phyloP scores from a whole-genome alignment of 2,797 vertebrate species.

The Phyllotis vaccarum region DNA sequence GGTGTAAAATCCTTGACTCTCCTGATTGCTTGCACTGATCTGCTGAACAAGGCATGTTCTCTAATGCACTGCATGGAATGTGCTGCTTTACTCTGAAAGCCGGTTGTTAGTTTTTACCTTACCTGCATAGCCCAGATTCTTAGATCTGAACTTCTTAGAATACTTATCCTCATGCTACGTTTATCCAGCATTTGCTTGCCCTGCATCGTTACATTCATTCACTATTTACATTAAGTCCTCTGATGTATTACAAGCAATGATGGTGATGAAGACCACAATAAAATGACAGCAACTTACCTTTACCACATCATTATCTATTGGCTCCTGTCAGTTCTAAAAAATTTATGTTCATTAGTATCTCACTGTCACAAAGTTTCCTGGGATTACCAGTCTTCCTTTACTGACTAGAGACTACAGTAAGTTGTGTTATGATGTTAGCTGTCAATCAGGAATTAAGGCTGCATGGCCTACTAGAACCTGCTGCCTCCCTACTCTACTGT shows the following conservation, averaged over 20 bases:
- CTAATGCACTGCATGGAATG: neutral
- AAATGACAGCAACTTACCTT: neutral
- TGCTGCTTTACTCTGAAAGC: neutral
- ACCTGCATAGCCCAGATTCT: neutral
- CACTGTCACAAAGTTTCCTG: neutral
- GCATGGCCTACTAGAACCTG: neutral
- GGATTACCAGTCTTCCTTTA: neutral
- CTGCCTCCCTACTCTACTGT: fast-evolving
- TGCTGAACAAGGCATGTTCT: neutral
- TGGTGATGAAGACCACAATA: neutral
- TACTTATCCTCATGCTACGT: neutral
- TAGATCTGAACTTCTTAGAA: neutral
- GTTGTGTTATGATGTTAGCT: neutral
- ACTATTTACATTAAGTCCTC: neutral
- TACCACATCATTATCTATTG: neutral
- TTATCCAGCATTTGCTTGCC: neutral
- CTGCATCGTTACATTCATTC: neutral
- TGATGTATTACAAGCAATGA: neutral
- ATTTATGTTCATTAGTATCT: neutral
- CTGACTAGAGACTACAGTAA: conserved; percentile 4
- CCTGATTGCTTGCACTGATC: neutral
- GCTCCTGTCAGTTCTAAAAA: neutral
- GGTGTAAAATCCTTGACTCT: neutral
- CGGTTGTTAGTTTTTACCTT: neutral
- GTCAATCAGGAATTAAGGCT: neutral